Percentiles rank a stretch among this genome's conserved stretches.
These are phyloP conservation scores for Lagopus muta DNA, from an alignment of 2,113 vertebrate species.

Conservation along the genomic window DNA sequence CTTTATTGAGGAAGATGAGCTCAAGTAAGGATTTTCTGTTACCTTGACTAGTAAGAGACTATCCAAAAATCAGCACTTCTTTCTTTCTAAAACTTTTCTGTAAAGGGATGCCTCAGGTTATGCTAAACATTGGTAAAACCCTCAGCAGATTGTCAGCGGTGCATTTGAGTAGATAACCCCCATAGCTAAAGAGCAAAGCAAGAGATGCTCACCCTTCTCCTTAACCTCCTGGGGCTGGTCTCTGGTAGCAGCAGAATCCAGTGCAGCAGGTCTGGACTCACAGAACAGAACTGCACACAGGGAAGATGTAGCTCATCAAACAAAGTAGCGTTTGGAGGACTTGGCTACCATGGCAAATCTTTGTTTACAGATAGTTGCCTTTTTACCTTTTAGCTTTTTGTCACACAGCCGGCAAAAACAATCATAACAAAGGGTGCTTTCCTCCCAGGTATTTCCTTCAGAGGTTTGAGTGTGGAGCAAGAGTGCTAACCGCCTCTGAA, in stretches of 20 bases:
- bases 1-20: slow-evolving; percentile 92
- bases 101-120: background rate
- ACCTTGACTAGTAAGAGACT: background rate
- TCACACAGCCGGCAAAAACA: background rate
- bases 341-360: background rate
- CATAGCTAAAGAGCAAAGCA: background rate
- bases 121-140: background rate
- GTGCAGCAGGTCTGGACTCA: background rate
- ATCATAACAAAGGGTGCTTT: background rate
- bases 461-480: slow-evolving; percentile 86
- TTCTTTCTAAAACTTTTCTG: background rate
- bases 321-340: background rate
- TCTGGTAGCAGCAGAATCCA: background rate
- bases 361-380: background rate
- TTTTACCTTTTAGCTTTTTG: background rate
- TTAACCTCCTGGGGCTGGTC: background rate
- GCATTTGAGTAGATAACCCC: background rate
- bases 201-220: background rate
- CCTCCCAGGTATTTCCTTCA: slow-evolving; percentile 90
- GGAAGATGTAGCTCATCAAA: background rate
- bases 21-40: slow-evolving; percentile 83
- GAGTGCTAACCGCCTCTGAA: slow-evolving; percentile 88
- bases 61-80: background rate
- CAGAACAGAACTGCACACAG: background rate
- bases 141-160: background rate